Base-by-base conservation (phyloP, 2,888 invertebrate genomes). In the Brenthis daphne region DNA sequence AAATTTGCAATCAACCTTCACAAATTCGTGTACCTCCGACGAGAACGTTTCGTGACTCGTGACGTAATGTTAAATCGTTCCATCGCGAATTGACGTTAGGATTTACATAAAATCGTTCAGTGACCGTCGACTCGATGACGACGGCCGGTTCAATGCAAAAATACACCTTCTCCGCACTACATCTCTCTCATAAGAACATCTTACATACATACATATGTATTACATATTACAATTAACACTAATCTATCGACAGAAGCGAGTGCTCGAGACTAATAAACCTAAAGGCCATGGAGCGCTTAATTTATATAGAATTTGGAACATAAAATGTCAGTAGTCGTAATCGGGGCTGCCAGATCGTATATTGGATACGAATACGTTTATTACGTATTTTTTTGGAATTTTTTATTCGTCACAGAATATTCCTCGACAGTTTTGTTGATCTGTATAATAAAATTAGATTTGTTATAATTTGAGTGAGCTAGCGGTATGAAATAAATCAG, bases 131-230 rank as follows among this genome's bases (percentile, higher is more conserved):
- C 37, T 6, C 8, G 29, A 29, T 4, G 37, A 11, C 37, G 37
- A 43, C 37, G 11, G 37, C 11, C 37, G 37, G 37, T 2, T 11
- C 37, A 2, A 43, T 85, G 85, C 83, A 87, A 87, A 86, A 85
- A 87, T 87, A 87, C 84, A 83, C 78, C 74, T 79, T 74, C 80
- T 43, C 37, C 79, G 83, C 85, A 85, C 85, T 87, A 87, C 88
- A 88, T 85, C 83, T 88, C 85, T 74, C 83, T 85, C 85, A 84
- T 84, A 85, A 83, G 85, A 84, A 8, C 80, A 82, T 66, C 65
- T 61, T 55, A 56, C 64, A 43, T 66, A 58, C 61, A 75, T 73
- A 79, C 20, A 83, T 81, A 78, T 72, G 81, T 83, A 86, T 74
- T 72, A 69, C 37, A 43, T 66, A 73, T 55, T n/a, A 14, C n/a